Percentiles rank a stretch among this genome's conserved stretches.
Evolutionary conservation across 1,140 invertebrate species (phyloP).

Genomic region (Brachionus asplanchnoidis): DNA sequence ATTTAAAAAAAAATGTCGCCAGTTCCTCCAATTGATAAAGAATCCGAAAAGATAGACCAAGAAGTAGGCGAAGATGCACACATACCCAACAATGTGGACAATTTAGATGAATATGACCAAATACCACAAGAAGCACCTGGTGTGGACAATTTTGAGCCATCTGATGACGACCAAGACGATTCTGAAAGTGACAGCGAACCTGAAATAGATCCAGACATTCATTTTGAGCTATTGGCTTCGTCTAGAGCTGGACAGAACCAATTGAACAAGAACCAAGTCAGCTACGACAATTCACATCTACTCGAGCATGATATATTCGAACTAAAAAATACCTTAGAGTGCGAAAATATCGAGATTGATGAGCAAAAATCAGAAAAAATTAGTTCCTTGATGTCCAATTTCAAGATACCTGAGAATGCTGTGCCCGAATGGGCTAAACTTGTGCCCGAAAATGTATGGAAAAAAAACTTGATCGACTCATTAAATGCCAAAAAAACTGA

Average conservation of each 20-base stretch:
- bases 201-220: conserved; percentile 22
- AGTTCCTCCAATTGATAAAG: conserved; percentile 12
- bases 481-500: conserved; percentile 40
- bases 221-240: conserved; percentile 29
- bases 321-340: conserved; percentile 6
- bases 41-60: neutral
- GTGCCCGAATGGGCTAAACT: conserved; percentile 35
- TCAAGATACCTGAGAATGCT: conserved; percentile 1
- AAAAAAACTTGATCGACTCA: conserved; percentile 22
- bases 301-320: conserved; percentile 29
- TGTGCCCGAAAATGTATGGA: conserved; percentile 34
- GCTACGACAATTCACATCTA: conserved; percentile 1
- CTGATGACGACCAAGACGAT: conserved; percentile 19
- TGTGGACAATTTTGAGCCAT: neutral
- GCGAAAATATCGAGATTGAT: conserved; percentile 29
- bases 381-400: conserved; percentile 16
- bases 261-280: neutral
- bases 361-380: conserved; percentile 16
- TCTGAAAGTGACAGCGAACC: neutral
- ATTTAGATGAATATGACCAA: neutral
- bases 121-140: neutral
- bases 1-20: neutral
- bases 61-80: neutral
- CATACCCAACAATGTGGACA: neutral
- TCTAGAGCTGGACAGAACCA: neutral